Conservation (phyloP, 2,113 vertebrate genomes). For the Synodontis membranacea region DNA sequence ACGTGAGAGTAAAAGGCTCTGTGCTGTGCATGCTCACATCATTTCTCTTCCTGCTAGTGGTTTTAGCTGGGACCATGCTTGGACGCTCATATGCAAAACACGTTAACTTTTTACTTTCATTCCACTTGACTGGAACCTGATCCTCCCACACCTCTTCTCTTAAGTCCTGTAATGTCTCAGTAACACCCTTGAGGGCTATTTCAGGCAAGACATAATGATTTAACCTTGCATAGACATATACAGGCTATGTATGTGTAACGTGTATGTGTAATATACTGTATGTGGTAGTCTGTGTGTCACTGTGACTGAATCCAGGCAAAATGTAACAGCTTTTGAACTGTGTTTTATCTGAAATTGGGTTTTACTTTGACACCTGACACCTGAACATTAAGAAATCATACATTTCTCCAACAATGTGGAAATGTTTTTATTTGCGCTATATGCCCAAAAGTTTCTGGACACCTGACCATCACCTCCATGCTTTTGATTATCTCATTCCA, state of each 20-base stretch:
- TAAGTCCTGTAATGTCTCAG: slow-evolving; percentile 2
- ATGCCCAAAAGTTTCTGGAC: neutral
- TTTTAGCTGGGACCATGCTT: neutral
- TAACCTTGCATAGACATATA: neutral
- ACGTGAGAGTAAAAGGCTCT: slow-evolving; percentile 11
- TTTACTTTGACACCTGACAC: neutral
- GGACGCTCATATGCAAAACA: slow-evolving; percentile 57
- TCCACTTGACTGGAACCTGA: slow-evolving; percentile 22
- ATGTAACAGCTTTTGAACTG: neutral
- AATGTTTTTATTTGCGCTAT: neutral
- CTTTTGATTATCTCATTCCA: no score
- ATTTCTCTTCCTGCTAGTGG: neutral
- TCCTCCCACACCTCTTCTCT: neutral
- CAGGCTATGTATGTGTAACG: no score
- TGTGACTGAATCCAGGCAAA: neutral
- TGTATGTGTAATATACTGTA: slow-evolving; percentile 13
- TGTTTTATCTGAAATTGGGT: neutral
- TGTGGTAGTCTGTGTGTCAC: neutral
- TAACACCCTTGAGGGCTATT: slow-evolving; percentile 12
- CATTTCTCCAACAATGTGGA: neutral
- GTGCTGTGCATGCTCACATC: neutral
- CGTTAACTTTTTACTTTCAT: slow-evolving; percentile 48
- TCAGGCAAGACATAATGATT: slow-evolving; percentile 23
- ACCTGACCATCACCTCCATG: neutral
- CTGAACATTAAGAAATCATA: neutral